Conservation (phyloP, 1,140 invertebrate species). For the Stegodyphus dumicola region DNA sequence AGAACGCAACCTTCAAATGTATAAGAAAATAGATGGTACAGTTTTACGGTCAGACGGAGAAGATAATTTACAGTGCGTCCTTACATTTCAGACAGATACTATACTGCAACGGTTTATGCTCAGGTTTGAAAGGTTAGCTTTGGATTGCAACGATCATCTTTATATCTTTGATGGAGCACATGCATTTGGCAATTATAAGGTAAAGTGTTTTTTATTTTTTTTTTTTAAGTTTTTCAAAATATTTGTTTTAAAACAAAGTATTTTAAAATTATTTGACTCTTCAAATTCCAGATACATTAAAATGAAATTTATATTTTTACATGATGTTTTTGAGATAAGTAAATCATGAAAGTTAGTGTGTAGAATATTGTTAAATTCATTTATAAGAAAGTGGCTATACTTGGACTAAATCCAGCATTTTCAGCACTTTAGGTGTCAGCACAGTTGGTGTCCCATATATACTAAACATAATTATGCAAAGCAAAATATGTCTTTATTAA, state of each 20-base stretch:
- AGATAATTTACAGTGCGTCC: slow-evolving; percentile 86
- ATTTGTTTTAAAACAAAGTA: not conserved
- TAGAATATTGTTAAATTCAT: too few relatives aligned
- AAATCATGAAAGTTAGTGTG: too few relatives aligned
- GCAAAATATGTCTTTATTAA: too few relatives aligned
- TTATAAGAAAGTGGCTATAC: too few relatives aligned
- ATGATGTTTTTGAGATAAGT: not conserved
- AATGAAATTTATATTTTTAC: not conserved
- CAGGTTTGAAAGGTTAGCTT: slow-evolving; percentile 81
- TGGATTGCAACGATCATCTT: slow-evolving; percentile 95
- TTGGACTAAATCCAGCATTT: too few relatives aligned
- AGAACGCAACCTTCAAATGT: slow-evolving; percentile 70
- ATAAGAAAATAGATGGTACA: slow-evolving; percentile 90
- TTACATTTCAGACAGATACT: slow-evolving; percentile 93
- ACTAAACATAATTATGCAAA: too few relatives aligned
- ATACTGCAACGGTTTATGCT: slow-evolving; percentile 87
- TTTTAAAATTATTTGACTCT: not conserved
- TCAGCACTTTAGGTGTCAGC: too few relatives aligned
- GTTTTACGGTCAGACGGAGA: slow-evolving; percentile 89
- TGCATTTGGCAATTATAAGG: slow-evolving; percentile 86
- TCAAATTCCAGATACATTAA: not conserved
- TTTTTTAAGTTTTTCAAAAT: not conserved
- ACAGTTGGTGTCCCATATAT: too few relatives aligned
- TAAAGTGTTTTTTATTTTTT: slow-evolving; percentile 67
- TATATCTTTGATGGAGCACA: slow-evolving; percentile 93